A percentile compares a stretch with the other conserved stretches of the same genome.
phyloP scores from a whole-genome alignment of 2,113 vertebrate genomes.

The Myrmecobius fasciatus region DNA sequence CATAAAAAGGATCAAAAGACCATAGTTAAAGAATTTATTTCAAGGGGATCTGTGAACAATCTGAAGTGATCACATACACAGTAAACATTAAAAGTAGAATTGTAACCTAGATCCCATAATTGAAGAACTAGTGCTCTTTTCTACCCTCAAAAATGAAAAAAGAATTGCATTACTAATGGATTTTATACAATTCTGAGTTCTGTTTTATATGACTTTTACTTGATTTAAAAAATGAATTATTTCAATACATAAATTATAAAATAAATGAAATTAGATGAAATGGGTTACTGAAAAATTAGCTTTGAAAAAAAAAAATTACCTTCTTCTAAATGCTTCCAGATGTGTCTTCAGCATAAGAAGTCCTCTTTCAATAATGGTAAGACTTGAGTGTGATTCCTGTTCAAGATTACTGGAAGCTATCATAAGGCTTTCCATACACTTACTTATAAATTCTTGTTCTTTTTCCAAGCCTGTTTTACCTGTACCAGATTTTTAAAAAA shows the following conservation, averaged over 20 bases:
- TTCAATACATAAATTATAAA: constrained; percentile 40
- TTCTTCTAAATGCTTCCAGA: constrained; percentile 97
- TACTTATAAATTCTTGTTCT: constrained; percentile 99
- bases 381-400: constrained; percentile 94
- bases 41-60: background rate
- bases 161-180: background rate
- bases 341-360: constrained; percentile 99
- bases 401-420: constrained; percentile 97
- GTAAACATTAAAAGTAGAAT: background rate
- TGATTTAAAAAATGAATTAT: background rate
- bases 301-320: constrained; percentile 88
- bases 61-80: background rate
- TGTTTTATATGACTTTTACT: background rate
- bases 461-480: constrained; percentile 99
- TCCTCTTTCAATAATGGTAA: constrained; percentile 97
- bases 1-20: background rate
- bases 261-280: constrained; percentile 42
- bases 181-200: background rate
- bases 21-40: background rate
- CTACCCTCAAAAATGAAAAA: background rate
- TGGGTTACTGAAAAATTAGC: constrained; percentile 82
- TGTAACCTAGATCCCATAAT: no score
- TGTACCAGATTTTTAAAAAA: constrained; percentile 71
- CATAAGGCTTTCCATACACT: constrained; percentile 99
- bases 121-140: background rate